A percentile compares a stretch with the other conserved stretches of the same genome.
These are phyloP conservation scores for Eufriesea mexicana DNA, from an alignment of 1,140 invertebrate genomes.

Conservation along the genomic window DNA sequence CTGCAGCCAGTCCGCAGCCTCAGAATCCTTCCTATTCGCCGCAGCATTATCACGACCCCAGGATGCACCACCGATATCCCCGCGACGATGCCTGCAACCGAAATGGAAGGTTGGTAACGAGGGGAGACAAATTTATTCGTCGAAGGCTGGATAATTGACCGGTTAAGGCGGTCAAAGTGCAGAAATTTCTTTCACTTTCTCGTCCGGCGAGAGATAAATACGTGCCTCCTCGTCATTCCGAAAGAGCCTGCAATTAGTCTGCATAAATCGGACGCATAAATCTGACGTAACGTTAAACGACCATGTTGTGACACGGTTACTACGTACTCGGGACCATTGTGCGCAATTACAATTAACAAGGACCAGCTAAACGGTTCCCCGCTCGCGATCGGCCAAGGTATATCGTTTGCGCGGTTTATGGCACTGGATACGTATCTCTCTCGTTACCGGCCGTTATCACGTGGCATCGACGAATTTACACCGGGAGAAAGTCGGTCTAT, in stretches of 20 bases:
- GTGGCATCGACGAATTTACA: conserved; percentile 55
- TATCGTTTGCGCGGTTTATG: background rate
- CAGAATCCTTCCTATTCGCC: conserved; percentile 71
- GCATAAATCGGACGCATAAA: background rate
- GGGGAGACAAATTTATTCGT: too few species aligned
- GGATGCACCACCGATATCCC: conserved; percentile 64
- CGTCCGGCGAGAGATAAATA: background rate
- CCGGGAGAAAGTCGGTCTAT: conserved; percentile 68
- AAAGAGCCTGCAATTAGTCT: background rate
- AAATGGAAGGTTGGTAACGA: conserved; percentile 71
- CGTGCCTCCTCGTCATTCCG: too few species aligned
- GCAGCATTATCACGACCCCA: conserved; percentile 66
- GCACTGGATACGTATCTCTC: conserved; percentile 1
- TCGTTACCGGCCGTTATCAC: conserved; percentile 43
- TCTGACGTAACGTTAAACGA: background rate
- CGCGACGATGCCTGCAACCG: conserved; percentile 67
- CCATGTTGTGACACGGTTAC: background rate
- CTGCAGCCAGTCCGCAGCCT: conserved; percentile 72
- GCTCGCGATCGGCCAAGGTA: background rate
- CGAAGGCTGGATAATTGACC: too few species aligned
- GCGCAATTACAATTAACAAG: conserved; percentile 12
- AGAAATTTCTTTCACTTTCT: background rate
- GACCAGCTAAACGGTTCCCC: background rate
- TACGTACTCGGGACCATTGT: background rate
- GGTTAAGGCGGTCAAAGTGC: too few species aligned